Evolutionary conservation across 2,888 invertebrate genomes (phyloP), one percentile per base, ranked within the genome.

Genomic region (Rhimphoctona megacephalus): DNA sequence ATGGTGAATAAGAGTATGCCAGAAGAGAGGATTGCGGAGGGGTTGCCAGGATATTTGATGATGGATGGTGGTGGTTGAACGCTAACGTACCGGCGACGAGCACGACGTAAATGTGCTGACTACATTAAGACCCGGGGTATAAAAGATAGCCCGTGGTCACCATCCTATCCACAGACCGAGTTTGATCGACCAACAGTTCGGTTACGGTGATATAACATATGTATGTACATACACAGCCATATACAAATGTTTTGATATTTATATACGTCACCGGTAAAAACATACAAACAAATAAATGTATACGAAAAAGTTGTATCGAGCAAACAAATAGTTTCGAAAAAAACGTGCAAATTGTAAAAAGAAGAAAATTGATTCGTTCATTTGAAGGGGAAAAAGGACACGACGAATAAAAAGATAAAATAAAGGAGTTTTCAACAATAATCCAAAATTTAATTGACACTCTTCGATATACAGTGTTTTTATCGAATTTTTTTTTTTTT

Each of bases 41-140:
- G 78, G 85, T 73, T 72, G 83, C 36, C 64, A 72, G 43, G 70
- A 70, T 54, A 30, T 70, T 30, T 49, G 70, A 78, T 43, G 74
- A 74, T 61, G 79, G 61, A 69, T 73, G 54, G 69, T 22, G 76
- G 43, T 52, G 67, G 74, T 25, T 33, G 81, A 22, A 30, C 33
- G 67, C 66, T 54, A 81, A 33, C 66, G 74, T 36, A 30, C 25
- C 81, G 81, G 66, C 77, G 81, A 85, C 66, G 89, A 87, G 89
- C 88, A 90, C 90, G 91, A 90, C 90, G 91, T 90, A 93, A 93
- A 94, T 93, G 93, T 93, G 93, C 93, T 93, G 94, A 93, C 93
- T 94, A 94, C 93, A 94, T 93, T 94, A 93, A 89, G 89, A n/a
- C 88, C 81, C 84, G 73, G 70, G 90, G 91, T 94, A 94, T 94